A percentile compares a stretch with the other conserved stretches of the same genome.
phyloP scores from a whole-genome alignment of 2,888 invertebrate species.

The Autographa pulchrina region DNA sequence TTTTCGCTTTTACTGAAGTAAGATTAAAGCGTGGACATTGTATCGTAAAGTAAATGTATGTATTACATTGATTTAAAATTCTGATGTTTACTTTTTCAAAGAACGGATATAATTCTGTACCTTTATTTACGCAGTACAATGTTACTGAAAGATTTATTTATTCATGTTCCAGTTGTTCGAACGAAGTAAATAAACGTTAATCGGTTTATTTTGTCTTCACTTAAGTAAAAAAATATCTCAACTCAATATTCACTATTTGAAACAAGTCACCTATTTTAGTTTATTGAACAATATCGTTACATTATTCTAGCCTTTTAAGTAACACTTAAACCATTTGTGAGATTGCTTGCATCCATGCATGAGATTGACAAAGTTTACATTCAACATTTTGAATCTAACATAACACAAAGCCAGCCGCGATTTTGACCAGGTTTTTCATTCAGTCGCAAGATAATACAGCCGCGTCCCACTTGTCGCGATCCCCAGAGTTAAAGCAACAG shows the following conservation, averaged over 20 bases:
- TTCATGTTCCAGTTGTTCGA: background rate
- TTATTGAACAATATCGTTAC: too few species aligned
- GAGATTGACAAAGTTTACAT: background rate
- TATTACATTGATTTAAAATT: conserved; percentile 1
- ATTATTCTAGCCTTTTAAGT: too few species aligned
- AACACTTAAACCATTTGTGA: too few species aligned
- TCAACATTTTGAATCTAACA: background rate
- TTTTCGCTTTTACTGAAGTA: conserved; percentile 4
- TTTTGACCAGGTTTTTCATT: conserved; percentile 17
- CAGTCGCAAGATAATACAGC: conserved; percentile 34
- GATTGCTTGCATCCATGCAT: too few species aligned
- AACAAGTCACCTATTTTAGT: too few species aligned
- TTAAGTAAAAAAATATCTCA: too few species aligned
- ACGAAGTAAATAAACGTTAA: background rate
- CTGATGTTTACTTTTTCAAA: background rate
- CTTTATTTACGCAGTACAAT: background rate
- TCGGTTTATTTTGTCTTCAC: background rate
- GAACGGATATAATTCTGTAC: background rate
- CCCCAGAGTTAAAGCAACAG: conserved; percentile 38
- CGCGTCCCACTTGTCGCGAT: conserved; percentile 58
- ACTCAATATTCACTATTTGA: too few species aligned
- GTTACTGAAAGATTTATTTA: background rate
- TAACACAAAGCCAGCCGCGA: conserved; percentile 6
- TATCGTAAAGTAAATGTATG: background rate
- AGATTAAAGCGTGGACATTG: background rate